A percentile compares a stretch with the other conserved stretches of the same genome.
Conservation (phyloP, 2,113 vertebrate species). For the Natator depressus region DNA sequence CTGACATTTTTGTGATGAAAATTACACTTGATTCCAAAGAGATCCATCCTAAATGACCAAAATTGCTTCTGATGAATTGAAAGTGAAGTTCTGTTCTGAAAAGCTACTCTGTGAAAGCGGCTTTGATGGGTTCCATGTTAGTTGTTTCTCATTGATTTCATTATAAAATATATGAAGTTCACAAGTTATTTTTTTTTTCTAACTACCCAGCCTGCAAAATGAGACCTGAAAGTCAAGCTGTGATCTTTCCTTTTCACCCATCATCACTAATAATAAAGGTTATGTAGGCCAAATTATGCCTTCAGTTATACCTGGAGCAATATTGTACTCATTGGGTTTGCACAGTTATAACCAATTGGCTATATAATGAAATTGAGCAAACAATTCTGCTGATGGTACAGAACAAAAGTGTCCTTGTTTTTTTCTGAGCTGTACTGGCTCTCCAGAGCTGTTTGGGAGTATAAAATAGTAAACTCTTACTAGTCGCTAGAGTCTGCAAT, state of each 20-base stretch:
- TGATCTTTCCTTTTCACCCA: background rate
- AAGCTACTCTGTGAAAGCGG: background rate
- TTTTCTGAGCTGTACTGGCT: background rate
- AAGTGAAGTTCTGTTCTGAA: background rate
- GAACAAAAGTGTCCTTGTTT: background rate
- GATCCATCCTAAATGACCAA: background rate
- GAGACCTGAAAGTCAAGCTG: background rate
- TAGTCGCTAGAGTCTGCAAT: background rate
- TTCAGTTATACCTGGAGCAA: background rate
- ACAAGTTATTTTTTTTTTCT: background rate
- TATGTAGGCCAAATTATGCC: background rate
- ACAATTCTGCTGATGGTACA: fast-evolving
- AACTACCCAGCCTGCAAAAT: background rate
- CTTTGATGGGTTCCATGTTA: background rate
- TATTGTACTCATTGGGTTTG: background rate
- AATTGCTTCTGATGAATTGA: background rate
- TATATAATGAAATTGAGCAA: background rate
- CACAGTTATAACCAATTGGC: fast-evolving
- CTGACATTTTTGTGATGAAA: background rate
- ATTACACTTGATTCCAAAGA: background rate
- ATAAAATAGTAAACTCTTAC: background rate
- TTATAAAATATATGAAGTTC: background rate
- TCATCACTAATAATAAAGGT: background rate
- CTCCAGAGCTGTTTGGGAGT: background rate
- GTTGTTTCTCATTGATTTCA: background rate